Evolutionary conservation across 2,888 invertebrate genomes (phyloP), one percentile per base, ranked within the genome.

Genomic region (Aporophyla lueneburgensis): DNA sequence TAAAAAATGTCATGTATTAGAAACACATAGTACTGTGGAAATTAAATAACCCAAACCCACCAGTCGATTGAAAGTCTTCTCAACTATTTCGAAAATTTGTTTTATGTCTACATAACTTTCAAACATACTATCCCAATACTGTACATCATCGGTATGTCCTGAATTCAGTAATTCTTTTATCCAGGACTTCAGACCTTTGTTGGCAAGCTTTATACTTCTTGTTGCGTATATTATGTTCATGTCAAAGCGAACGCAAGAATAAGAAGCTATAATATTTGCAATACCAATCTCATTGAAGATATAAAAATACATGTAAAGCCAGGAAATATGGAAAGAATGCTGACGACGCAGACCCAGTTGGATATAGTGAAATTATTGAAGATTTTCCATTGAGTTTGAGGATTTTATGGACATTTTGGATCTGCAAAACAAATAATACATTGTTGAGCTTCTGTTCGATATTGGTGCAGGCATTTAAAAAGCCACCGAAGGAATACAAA

Each of bases 351-450:
- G 2, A 49, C 0, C 79, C 79, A 79, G 67, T 79, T 79, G 7
- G 14, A 40, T 16, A 53, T 27, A 7, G n/a, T 56, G 1, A 79
- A 65, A 33, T 7, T 5, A 9, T 79, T 65, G 0, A 53, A 33
- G 46, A 56, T 6, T 14, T 62, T 9, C 21, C 67, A 4, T 58
- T 63, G 0, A 80, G 6, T 27, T 74, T 79, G 5, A 80, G 62
- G 5, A 53, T 40, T 19, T 16, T 53, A 27, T 65, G 58, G 3
- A 74, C 46, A 14, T 59, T 79, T 51, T 79, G 79, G 19, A 80
- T 63, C 43, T 74, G 68, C 19, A 80, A 68, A 16, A 79, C 80
- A 21, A 80, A 80, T 0, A 51, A 33, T 5, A 79, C 27, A 54
- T 74, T 74, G 53, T 74, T 58, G 7, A 62, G 9, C 46, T 53